Conservation (phyloP, 2,888 invertebrate species). For the Spilarctia lutea region DNA sequence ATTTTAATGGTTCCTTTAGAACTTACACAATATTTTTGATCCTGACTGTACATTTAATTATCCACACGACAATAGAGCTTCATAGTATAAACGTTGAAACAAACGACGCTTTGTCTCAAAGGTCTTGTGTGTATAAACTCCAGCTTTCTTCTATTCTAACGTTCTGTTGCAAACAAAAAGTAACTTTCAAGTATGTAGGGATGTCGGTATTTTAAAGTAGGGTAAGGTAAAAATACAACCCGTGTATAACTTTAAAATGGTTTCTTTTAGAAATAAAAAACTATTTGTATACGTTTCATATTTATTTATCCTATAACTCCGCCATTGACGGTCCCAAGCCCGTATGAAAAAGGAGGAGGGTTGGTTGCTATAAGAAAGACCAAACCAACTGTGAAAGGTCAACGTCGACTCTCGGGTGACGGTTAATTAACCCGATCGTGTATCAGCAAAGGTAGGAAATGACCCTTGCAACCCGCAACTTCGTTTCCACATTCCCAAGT, state of each 20-base stretch:
- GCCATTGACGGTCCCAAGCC: too few species aligned
- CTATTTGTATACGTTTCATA: too few species aligned
- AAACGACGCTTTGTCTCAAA: conserved; percentile 48
- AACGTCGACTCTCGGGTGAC: too few species aligned
- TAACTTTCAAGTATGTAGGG: conserved; percentile 28
- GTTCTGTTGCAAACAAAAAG: conserved; percentile 43
- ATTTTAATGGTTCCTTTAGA: too few species aligned
- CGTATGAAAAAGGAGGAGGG: too few species aligned
- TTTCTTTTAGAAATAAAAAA: background rate
- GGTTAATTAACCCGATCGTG: too few species aligned
- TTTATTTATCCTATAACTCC: too few species aligned
- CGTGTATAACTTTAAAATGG: background rate
- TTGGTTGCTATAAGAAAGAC: too few species aligned
- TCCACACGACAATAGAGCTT: conserved; percentile 33
- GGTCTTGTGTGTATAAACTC: conserved; percentile 26
- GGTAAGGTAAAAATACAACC: background rate
- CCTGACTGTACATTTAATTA: conserved; percentile 42
- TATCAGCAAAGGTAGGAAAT: too few species aligned
- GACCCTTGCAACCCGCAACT: too few species aligned
- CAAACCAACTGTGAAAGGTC: too few species aligned
- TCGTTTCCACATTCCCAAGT: too few species aligned
- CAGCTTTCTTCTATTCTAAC: conserved; percentile 33
- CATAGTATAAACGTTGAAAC: conserved; percentile 44
- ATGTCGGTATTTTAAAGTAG: background rate
- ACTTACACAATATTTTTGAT: background rate